These are phyloP conservation scores for Zaprionus africanus DNA, from an alignment of 1,140 invertebrate genomes.

Conservation along the genomic window DNA sequence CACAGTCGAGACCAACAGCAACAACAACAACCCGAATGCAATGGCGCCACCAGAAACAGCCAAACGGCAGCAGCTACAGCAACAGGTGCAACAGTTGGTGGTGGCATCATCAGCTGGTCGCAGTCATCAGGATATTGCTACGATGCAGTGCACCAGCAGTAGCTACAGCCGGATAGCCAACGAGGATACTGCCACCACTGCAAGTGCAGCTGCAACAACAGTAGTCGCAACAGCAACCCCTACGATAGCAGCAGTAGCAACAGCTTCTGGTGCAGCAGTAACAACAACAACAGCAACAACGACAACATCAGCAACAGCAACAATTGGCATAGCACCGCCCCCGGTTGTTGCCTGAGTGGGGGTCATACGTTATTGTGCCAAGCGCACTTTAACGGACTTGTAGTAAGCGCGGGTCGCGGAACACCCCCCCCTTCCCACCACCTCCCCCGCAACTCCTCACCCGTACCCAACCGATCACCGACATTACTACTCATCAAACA, in stretches of 20 bases:
- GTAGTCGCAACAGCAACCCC: constrained; percentile 28
- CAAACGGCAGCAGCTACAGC: neutral
- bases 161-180: constrained; percentile 13
- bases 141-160: constrained; percentile 57
- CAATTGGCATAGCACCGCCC: constrained; percentile 72
- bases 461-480: neutral
- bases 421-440: constrained; percentile 11
- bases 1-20: constrained; percentile 16
- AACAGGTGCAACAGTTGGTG: constrained; percentile 8
- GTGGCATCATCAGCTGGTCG: neutral
- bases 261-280: constrained; percentile 23
- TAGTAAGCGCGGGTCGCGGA: constrained; percentile 76
- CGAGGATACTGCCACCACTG: constrained; percentile 9
- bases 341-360: constrained; percentile 84
- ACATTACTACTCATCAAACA: constrained; percentile 15
- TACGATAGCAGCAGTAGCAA: constrained; percentile 11
- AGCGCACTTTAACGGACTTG: constrained; percentile 77
- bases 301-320: constrained; percentile 31
- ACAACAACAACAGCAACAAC: constrained; percentile 12
- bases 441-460: neutral
- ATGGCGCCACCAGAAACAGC: constrained; percentile 14
- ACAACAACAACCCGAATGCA: constrained; percentile 1
- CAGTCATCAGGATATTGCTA: constrained; percentile 38
- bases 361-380: constrained; percentile 83
- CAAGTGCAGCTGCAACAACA: constrained; percentile 8